Evolutionary conservation across 2,113 vertebrate genomes (phyloP), one percentile per base, ranked within the genome.

Genomic region (Myiagra hebetior): DNA sequence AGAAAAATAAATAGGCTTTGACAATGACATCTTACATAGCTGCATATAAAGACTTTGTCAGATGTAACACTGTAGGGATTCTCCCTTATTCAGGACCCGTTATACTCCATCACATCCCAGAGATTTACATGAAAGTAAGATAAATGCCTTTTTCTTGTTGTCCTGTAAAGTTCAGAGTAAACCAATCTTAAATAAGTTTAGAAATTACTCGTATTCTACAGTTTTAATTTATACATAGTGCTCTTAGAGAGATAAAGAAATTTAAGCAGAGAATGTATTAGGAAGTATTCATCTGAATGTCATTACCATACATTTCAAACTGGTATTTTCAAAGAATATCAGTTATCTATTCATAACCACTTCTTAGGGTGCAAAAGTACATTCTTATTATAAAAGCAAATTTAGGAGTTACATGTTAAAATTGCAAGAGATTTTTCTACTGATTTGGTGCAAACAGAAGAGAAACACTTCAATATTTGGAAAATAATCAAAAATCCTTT

Each of bases 401-500:
- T 78, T 84, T 37, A 84, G 52, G 35, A 92, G 26, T 56, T 93
- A 70, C 80, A 63, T 5, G 74, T 91, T 85, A 72, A 88, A 94
- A 83, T 86, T 85, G 62, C 62, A 84, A 89, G 33, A 92, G 57
- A 72, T 89, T 96, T 95, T 95, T 68, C 73, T 79, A 60, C 50
- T 76, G 76, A 73, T 93, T 89, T 89, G 59, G n/a, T 91, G 64
- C 68, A 87, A 93, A 63, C 41, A 87, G 68, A 92, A 81, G 21
- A 76, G 33, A 81, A 94, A 88, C 69, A 79, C 83, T 95, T 96
- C 62, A 85, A 10, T 89, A 90, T 84, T 92, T 91, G 63, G 91
- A 62, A 94, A 95, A 93, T 91, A 47, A 46, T 84, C 83, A 68
- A 63, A 94, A 95, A 93, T 77, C n/a, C 64, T 81, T 97, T 86